These are phyloP conservation scores for Azemiops feae DNA, from an alignment of 2,113 vertebrate species.

Conservation along the genomic window DNA sequence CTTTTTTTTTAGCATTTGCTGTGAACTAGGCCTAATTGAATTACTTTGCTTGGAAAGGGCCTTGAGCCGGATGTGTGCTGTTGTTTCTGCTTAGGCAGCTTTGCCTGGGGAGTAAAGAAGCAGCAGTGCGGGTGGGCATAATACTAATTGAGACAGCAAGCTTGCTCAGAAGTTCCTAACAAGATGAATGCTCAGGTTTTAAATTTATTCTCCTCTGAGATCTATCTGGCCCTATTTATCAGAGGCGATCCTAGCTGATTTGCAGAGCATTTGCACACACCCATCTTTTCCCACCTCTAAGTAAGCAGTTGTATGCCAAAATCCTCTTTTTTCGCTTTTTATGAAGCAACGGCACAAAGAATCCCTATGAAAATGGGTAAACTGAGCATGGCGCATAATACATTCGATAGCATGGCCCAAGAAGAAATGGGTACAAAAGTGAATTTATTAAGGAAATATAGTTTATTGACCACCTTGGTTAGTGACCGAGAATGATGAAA, in stretches of 20 bases:
- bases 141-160: neutral
- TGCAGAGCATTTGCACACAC: neutral
- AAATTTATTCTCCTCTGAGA: too few species aligned
- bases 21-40: slow-evolving; percentile 60
- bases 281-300: neutral
- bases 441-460: neutral
- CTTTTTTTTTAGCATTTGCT: slow-evolving; percentile 30
- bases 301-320: neutral
- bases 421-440: neutral
- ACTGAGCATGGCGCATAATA: neutral
- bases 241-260: neutral
- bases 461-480: neutral
- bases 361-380: neutral
- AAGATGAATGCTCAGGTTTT: neutral
- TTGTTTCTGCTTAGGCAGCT: neutral
- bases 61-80: neutral
- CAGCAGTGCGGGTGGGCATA: accelerated
- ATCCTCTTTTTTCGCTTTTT: neutral
- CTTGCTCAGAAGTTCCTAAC: neutral
- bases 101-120: slow-evolving; percentile 9
- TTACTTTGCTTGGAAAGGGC: slow-evolving; percentile 27
- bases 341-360: neutral
- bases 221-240: neutral
- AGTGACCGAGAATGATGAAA: neutral
- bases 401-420: neutral